These are phyloP conservation scores for Halcyon smyrnensis DNA, from an alignment of 2,797 vertebrate genomes.

Conservation along the genomic window DNA sequence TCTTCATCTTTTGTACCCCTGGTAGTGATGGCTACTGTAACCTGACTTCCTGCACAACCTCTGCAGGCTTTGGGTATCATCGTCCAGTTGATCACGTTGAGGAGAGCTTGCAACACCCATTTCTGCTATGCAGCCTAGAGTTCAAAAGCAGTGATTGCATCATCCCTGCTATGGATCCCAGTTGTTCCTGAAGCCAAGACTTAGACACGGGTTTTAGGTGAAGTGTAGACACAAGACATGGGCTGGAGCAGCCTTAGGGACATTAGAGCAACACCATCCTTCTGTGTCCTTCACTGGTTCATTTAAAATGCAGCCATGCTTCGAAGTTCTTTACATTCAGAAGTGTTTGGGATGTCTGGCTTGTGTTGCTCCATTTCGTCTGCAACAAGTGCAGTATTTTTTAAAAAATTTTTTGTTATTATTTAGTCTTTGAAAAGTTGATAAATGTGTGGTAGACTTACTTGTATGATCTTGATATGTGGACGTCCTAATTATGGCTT, in stretches of 20 bases:
- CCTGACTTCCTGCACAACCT: not conserved
- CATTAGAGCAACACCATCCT: not conserved
- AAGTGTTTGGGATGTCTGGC: not conserved
- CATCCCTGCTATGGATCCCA: not conserved
- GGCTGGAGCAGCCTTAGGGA: not conserved
- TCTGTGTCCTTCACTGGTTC: not conserved
- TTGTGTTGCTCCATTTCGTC: not conserved
- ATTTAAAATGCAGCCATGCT: rapidly evolving
- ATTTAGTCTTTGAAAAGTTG: not conserved
- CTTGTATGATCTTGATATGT: not conserved
- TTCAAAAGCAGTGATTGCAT: not conserved
- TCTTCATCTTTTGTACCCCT: not conserved
- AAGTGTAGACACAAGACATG: not conserved
- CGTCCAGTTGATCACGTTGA: not conserved
- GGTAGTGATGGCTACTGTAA: not conserved
- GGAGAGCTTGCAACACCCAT: rapidly evolving
- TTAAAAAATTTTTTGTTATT: not conserved
- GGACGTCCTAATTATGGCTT: not conserved
- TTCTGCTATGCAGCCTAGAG: not conserved
- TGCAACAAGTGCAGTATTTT: not conserved
- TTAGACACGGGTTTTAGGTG: not conserved
- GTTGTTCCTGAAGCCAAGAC: not conserved
- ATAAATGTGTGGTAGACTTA: not conserved
- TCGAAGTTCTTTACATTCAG: not conserved
- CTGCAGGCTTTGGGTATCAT: not conserved